These are phyloP conservation scores for Aphidoletes aphidimyza DNA, from an alignment of 2,888 invertebrate species.

Conservation along the genomic window DNA sequence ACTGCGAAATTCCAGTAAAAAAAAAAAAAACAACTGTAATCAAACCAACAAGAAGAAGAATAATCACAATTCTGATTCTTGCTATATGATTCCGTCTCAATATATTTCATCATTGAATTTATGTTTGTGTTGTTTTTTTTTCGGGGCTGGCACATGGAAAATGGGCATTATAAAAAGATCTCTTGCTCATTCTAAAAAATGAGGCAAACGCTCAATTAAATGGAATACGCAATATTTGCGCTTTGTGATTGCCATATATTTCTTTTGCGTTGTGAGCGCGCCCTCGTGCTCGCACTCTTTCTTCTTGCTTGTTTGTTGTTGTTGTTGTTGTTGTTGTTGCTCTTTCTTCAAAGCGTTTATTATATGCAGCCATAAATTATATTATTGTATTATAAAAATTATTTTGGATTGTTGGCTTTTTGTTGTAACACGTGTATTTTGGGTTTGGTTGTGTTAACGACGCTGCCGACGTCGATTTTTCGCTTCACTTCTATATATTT, in stretches of 20 bases:
- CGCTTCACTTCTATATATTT: not conserved
- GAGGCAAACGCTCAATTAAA: not conserved
- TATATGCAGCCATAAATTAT: conserved; percentile 46
- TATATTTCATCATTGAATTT: not conserved
- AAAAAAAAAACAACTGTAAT: too few relatives aligned
- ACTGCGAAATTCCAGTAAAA: too few relatives aligned
- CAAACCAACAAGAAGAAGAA: too few relatives aligned
- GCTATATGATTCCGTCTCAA: too few relatives aligned
- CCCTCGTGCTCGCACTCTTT: not conserved
- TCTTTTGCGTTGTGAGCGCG: too few relatives aligned
- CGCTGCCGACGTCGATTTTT: not conserved
- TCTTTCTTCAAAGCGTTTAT: not conserved
- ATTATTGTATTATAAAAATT: conserved; percentile 46
- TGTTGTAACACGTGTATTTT: conserved; percentile 24
- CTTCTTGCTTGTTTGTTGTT: not conserved
- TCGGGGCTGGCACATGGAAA: not conserved
- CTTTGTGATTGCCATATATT: not conserved
- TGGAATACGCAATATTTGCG: conserved; percentile 3
- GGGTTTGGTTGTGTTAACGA: not conserved
- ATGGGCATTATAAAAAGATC: not conserved
- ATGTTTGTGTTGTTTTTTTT: not conserved
- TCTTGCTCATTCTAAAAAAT: not conserved
- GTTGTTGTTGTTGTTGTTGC: not conserved
- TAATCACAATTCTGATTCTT: too few relatives aligned
- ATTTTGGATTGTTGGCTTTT: conserved; percentile 43